phyloP scores from a whole-genome alignment of 2,888 invertebrate genomes.

The Magallana nippona region DNA sequence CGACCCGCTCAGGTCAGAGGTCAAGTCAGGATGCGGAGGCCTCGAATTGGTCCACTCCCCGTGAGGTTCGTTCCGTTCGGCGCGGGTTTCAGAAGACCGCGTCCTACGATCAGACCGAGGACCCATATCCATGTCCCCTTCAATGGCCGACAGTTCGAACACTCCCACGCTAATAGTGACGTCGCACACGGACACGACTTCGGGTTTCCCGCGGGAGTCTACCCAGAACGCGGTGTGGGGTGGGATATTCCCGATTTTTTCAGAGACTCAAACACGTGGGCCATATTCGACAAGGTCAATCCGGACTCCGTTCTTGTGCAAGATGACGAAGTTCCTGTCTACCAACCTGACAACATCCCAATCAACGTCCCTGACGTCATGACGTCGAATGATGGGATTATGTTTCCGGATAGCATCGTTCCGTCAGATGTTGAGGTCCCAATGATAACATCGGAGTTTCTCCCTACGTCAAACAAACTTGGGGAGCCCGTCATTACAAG shows the following conservation, averaged over 20 bases:
- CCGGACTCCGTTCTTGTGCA: slow-evolving; percentile 30
- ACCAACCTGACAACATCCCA: background rate
- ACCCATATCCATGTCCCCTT: background rate
- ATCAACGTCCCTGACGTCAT: background rate
- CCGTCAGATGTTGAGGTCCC: slow-evolving; percentile 19
- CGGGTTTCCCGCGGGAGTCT: background rate
- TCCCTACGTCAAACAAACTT: slow-evolving; percentile 36
- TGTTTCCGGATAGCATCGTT: slow-evolving; percentile 15
- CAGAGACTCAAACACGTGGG: slow-evolving; percentile 36
- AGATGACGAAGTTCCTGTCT: background rate
- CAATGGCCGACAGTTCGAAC: slow-evolving; percentile 29
- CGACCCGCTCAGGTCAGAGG: background rate
- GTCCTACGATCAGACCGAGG: background rate
- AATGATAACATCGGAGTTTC: background rate
- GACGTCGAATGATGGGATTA: background rate
- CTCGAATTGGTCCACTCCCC: background rate
- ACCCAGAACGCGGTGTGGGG: slow-evolving; percentile 26
- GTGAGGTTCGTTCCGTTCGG: background rate
- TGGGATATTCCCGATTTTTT: slow-evolving; percentile 24
- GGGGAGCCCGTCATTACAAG: background rate
- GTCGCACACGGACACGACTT: background rate
- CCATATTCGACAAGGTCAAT: slow-evolving; percentile 30
- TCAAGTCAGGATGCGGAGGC: background rate
- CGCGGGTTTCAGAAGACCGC: background rate
- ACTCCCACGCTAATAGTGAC: slow-evolving; percentile 11